Base-by-base conservation (phyloP, 2,113 vertebrate genomes). In the Hystrix cristata region DNA sequence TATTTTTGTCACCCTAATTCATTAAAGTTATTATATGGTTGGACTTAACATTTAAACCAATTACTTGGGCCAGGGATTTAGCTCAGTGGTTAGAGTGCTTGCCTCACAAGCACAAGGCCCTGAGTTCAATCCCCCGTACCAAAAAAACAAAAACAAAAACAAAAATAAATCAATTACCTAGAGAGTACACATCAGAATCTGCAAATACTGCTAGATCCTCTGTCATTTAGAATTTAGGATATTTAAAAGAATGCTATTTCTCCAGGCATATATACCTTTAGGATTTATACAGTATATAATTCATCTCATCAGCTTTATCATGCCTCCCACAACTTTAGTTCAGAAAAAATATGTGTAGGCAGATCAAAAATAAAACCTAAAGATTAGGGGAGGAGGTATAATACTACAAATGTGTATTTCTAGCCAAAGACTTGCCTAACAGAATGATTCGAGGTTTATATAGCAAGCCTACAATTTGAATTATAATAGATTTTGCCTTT, bases 401-500 rank as follows among this genome's bases (percentile, higher is more conserved):
- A 10, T 74, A 92, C 84, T 90, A 94, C 38, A 94, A 84, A 95
- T 67, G 60, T 90, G 64, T 80, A 94, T 95, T 78, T 97, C 84
- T 92, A 94, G 0, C 96, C 55, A 92, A 91, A 97, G n/a, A 89
- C 46, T 85, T 92, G 64, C 69, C 64, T 76, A 92, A 92, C 27
- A 83, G 38, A 91, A 87, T 55, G 31, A 89, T 43, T 72, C 29
- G 72, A 69, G 55, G 31, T 90, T 91, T 18, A 71, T 3, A 14
- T 3, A 76, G 51, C 43, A 97, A 97, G 59, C 87, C 46, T 71
- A 48, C 82, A 55, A 92, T 64, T n/a, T 97, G 98, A 98, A 96
- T 99, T 98, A 92, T 97, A 99, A 80, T 95, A 98, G 95, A 98
- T 98, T 96, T 98, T 98, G 97, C 97, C 98, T 96, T 98, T 98